phyloP scores from a whole-genome alignment of 2,113 vertebrate species.

The Aspidoscelis tigris region DNA sequence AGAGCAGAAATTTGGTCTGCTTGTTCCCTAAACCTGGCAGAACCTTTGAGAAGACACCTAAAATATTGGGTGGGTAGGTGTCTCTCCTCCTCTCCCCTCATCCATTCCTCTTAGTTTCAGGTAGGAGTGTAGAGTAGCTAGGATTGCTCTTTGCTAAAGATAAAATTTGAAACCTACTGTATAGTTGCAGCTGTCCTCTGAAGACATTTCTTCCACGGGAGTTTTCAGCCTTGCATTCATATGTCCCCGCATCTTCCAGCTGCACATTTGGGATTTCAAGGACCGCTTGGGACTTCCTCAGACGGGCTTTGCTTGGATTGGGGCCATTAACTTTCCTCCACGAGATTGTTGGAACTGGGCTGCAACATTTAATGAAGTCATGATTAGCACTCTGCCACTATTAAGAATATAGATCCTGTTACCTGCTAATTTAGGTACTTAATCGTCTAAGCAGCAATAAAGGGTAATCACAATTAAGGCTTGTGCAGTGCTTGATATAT shows the following conservation, averaged over 20 bases:
- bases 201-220: slow-evolving; percentile 90
- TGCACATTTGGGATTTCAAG: slow-evolving; percentile 96
- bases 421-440: slow-evolving; percentile 73
- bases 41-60: too few species aligned
- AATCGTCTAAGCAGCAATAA: slow-evolving; percentile 73
- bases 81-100: too few species aligned
- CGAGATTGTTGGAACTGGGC: slow-evolving; percentile 95
- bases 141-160: background rate
- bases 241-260: slow-evolving; percentile 90
- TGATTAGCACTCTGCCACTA: slow-evolving; percentile 58
- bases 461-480: slow-evolving; percentile 71
- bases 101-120: background rate
- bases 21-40: too few species aligned
- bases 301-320: slow-evolving; percentile 92
- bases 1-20: too few species aligned
- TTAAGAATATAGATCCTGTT: slow-evolving; percentile 64
- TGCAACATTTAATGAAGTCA: slow-evolving; percentile 71
- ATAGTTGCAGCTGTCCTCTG: slow-evolving; percentile 94
- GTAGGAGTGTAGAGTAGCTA: background rate
- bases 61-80: too few species aligned
- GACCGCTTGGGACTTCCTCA: slow-evolving; percentile 95
- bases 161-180: slow-evolving; percentile 85
- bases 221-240: slow-evolving; percentile 96
- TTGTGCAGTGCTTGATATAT: slow-evolving; percentile 56
- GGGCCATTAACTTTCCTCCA: slow-evolving; percentile 96